These are phyloP conservation scores for Neodiprion lecontei DNA, from an alignment of 1,140 invertebrate species.

Conservation along the genomic window DNA sequence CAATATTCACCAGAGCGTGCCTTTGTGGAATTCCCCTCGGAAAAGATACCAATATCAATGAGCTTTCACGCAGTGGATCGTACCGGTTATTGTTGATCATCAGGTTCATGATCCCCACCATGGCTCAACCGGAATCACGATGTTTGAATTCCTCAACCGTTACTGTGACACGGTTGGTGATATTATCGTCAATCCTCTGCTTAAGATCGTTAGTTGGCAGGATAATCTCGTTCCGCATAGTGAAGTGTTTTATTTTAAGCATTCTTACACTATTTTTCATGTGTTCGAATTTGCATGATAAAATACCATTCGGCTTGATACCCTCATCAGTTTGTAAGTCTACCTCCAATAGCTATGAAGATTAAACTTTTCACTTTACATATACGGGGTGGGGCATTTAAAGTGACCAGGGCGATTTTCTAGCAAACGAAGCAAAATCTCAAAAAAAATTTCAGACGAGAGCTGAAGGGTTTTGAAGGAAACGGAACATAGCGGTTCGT, in stretches of 20 bases:
- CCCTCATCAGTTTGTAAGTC: conserved; percentile 13
- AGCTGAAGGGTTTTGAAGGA: no score
- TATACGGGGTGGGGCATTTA: no score
- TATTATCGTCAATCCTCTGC: conserved; percentile 27
- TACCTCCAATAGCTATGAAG: conserved; percentile 21
- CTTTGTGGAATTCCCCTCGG: conserved; percentile 41
- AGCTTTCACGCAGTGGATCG: conserved; percentile 31
- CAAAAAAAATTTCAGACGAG: no score
- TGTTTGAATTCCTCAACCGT: conserved; percentile 29
- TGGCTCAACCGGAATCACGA: conserved; percentile 11
- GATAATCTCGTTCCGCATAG: conserved; percentile 20
- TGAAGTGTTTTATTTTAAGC: conserved; percentile 29
- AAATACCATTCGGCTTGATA: conserved; percentile 29
- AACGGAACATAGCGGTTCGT: no score
- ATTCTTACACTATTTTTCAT: conserved; percentile 19
- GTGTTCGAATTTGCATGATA: conserved; percentile 28
- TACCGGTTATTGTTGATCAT: no score
- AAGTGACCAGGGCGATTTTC: no score
- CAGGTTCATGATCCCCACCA: background rate
- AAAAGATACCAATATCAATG: conserved; percentile 40
- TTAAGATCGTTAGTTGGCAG: conserved; percentile 17
- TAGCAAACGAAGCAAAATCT: no score
- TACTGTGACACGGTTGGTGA: conserved; percentile 16
- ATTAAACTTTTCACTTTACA: no score
- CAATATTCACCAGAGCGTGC: no score